Evolutionary conservation across 2,888 invertebrate species (phyloP), one percentile per base, ranked within the genome.

Genomic region (Agrochola lychnidis): DNA sequence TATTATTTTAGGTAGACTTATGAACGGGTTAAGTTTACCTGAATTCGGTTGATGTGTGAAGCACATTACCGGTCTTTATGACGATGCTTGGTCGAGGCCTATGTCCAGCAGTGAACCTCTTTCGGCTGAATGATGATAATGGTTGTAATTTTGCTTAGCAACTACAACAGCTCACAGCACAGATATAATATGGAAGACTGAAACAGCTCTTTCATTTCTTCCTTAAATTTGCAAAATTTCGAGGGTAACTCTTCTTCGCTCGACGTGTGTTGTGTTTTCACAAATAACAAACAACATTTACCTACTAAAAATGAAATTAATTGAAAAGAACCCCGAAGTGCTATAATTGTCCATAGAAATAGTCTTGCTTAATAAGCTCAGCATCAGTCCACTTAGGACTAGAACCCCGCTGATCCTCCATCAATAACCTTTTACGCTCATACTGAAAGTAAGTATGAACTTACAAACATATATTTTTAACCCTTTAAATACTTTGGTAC

Each of bases 381-480:
- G 76, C 83, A 56, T 70, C 70, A 57, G 72, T 78, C 73, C 76
- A 81, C 81, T 83, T 81, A 68, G 67, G 64, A 53, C 64, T 57
- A 67, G 66, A 73, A 73, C 81, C 84, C 74, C 78, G 67, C 82
- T 84, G 79, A 4, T 68, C 12, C 63, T 48, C 56, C 45, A 40
- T 66, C 74, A 77, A 77, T 69, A 83, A 78, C 56, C 56, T 63
- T 61, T 74, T 64, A 73, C 16, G 59, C 30, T 56, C 59, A 16
- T 30, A 77, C 19, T 4, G 4, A 70, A 51, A 51, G 45, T 53
- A 36, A 30, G 5, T 48, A 66, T 40, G 36, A 45, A 53, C 36
- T 22, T 22, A 30, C 22, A n/a, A 51, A 62, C 4, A 12, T 22
- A 12, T 22, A 51, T 66, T 72, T 59, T 36, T 22, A 71, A 71